Base-by-base conservation (phyloP, 2,113 vertebrate genomes). In the Potamarius usumacintae region DNA sequence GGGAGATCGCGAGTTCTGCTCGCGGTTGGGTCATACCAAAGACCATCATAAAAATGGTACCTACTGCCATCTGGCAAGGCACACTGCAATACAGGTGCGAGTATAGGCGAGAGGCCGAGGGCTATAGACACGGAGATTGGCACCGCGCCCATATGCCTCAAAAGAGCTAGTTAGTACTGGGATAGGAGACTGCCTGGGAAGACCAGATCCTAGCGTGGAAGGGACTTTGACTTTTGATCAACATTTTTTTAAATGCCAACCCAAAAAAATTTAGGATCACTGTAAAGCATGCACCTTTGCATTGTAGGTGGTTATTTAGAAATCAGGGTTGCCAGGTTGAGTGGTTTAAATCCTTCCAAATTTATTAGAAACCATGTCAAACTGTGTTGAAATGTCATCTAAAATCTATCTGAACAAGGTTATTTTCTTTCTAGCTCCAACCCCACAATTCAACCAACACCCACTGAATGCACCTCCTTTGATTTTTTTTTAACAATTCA, bases 391-490 rank as follows among this genome's bases (percentile, higher is more conserved):
- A 74, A 48, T 74, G 8, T 11, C 22, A 74, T 48, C 71, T 48
- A 50, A 48, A 50, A 50, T 74, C 18, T 48, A 20, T 71, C 30
- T 71, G 30, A 18, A 50, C 71, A 74, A 74, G 42, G 71, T 74
- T 50, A 50, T 74, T 79, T 78, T 30, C 42, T 18, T 55, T 79
- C 12, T 57, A 9, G 52, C n/a, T 57, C 2, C 25, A 53, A 27
- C 12, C 11, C n/a, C 25, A 30, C 25, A 79, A 27, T 79, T 8
- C 5, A 79, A 9, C 52, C 60, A 11, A 7, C 77, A 52, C 48
- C 48, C 17, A 87, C 25, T 83, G 55, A 34, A 27, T 50, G 17
- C 62, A 86, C 4, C 42, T 18, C 67, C 86, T 83, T 20, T 50
- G 42, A 48, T 5, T 17, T 6, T 17, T 17, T 52, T 76, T 76